Base-by-base conservation (phyloP, 2,888 invertebrate genomes). In the Chrysolina haemoptera region DNA sequence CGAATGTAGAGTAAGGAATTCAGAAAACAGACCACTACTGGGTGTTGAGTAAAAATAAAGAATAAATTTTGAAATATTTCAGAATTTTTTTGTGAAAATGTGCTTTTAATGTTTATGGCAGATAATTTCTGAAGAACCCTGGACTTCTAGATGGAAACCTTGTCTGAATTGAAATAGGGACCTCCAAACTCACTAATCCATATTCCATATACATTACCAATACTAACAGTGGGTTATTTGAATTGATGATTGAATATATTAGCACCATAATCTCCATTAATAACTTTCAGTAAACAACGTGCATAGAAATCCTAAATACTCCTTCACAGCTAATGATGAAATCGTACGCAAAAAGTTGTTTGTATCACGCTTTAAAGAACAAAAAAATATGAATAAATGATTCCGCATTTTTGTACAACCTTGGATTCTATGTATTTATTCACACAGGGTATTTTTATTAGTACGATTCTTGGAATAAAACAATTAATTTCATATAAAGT, bases 251-350 rank as follows among this genome's bases (percentile, higher is more conserved):
- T 1, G 18, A 53, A 53, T 53, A 20, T 53, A 5, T 53, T 53
- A 35, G 35, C 35, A 53, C 20, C 11, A 53, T 10, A 5, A 18
- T 53, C 53, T 16, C 18, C 20, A 20, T 11, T 53, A 18, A 11
- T 53, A 12, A 20, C 12, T 18, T 11, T 14, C 20, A 48, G 35
- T 16, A 16, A 48, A 48, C 48, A 53, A 18, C 53, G 16, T 53
- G 11, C 18, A 53, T 20, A 11, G 5, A 20, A 53, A 53, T 53
- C 20, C 18, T 53, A 10, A 53, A 18, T 53, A 53, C 53, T 53
- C 12, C 53, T 53, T 53, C 53, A 53, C 53, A 20, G 53, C 20
- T 53, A 53, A 53, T 53, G 20, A 53, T 20, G 53, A 53, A 53
- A 53, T 20, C 53, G 20, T 20, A 6, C 53, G 53, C 18, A 53